Evolutionary conservation across 1,140 invertebrate genomes (phyloP).

Genomic region (Lethrus apterus): DNA sequence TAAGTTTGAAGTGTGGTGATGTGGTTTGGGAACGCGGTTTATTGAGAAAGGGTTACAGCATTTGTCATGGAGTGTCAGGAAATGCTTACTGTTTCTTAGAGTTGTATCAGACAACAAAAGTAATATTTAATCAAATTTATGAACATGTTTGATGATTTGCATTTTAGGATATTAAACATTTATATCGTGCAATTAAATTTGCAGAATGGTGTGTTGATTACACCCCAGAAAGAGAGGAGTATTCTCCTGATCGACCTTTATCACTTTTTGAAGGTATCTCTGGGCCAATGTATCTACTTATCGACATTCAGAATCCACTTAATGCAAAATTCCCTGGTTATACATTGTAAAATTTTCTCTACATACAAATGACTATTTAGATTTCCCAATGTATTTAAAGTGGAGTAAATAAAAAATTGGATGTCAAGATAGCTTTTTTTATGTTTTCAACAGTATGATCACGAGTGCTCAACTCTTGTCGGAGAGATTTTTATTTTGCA

Average conservation of each 20-base stretch:
- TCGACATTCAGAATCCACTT: constrained; percentile 53
- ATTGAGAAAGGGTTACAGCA: constrained; percentile 81
- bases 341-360: constrained; percentile 37
- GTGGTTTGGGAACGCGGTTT: constrained; percentile 80
- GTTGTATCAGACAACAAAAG: constrained; percentile 72
- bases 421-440: too few species aligned
- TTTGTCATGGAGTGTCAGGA: constrained; percentile 88
- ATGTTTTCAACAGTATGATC: too few species aligned
- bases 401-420: too few species aligned
- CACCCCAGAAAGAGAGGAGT: constrained; percentile 55
- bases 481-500: too few species aligned
- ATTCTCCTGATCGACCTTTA: constrained; percentile 66
- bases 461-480: too few species aligned
- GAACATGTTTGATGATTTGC: constrained; percentile 10
- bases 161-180: constrained; percentile 55
- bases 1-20: constrained; percentile 62
- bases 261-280: constrained; percentile 81
- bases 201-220: constrained; percentile 77
- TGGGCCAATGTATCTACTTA: constrained; percentile 63
- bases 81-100: constrained; percentile 84
- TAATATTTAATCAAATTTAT: constrained; percentile 39
- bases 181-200: constrained; percentile 75
- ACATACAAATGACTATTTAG: too few species aligned
- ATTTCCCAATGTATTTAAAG: too few species aligned
- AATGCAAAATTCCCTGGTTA: constrained; percentile 59